Conservation (phyloP, 2,888 invertebrate species). For the Thymelicus lineola region DNA sequence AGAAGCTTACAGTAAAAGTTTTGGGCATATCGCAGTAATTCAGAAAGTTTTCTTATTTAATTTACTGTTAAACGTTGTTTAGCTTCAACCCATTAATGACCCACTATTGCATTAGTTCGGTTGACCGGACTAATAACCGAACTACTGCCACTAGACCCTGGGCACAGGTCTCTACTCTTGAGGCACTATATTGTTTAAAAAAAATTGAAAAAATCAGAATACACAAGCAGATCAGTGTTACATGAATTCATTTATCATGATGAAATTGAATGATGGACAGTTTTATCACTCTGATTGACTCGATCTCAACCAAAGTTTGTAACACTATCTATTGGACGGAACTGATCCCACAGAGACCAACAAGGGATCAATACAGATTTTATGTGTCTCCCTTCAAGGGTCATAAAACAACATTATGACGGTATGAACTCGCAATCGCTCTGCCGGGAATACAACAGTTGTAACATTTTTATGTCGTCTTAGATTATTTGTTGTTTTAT, state of each 20-base stretch:
- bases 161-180: too few species aligned
- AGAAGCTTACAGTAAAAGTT: neutral
- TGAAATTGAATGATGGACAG: too few species aligned
- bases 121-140: too few species aligned
- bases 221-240: too few species aligned
- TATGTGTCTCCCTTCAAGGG: constrained; percentile 32
- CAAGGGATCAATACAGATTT: constrained; percentile 13
- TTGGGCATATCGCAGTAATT: neutral
- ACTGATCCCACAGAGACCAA: neutral
- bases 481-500: constrained; percentile 29
- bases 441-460: constrained; percentile 22
- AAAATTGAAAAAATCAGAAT: too few species aligned
- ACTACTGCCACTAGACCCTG: too few species aligned
- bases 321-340: neutral
- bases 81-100: too few species aligned
- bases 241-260: too few species aligned
- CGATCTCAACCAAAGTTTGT: neutral
- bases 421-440: constrained; percentile 13
- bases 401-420: constrained; percentile 35
- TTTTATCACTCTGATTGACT: constrained; percentile 1
- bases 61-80: neutral
- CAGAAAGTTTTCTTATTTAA: neutral
- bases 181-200: too few species aligned
- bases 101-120: too few species aligned
- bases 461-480: constrained; percentile 21